phyloP scores from a whole-genome alignment of 1,140 invertebrate genomes.

The Luehdorfia chinensis region DNA sequence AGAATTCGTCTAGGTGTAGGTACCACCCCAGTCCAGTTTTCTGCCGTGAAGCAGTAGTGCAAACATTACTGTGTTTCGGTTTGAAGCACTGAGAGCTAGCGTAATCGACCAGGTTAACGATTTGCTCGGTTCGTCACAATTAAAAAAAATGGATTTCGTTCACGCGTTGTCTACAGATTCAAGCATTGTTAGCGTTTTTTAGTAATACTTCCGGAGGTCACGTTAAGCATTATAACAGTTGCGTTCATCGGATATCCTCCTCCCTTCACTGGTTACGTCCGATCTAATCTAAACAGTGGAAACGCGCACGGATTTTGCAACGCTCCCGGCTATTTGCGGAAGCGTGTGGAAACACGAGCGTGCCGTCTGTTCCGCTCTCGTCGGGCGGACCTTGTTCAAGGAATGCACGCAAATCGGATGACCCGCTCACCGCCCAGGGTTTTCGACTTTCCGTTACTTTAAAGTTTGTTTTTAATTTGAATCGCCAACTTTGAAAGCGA shows the following conservation, averaged over 20 bases:
- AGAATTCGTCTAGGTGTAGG: too few relatives aligned
- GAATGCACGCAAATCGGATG: conserved; percentile 1
- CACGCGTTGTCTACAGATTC: too few relatives aligned
- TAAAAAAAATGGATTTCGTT: too few relatives aligned
- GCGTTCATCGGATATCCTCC: conserved; percentile 9
- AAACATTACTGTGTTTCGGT: too few relatives aligned
- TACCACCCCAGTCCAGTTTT: too few relatives aligned
- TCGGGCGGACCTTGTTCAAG: background rate
- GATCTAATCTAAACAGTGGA: background rate
- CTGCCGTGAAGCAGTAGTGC: too few relatives aligned
- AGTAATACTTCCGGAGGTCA: background rate
- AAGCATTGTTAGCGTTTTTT: too few relatives aligned
- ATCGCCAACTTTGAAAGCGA: background rate
- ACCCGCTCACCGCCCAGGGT: background rate
- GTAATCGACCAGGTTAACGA: too few relatives aligned
- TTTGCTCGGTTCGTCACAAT: too few relatives aligned
- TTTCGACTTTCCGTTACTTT: conserved; percentile 2
- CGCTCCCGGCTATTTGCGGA: background rate
- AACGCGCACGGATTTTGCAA: conserved; percentile 1
- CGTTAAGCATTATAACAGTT: background rate
- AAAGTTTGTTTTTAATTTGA: background rate
- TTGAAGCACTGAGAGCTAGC: too few relatives aligned
- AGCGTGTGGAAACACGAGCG: conserved; percentile 2
- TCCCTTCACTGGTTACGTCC: conserved; percentile 1
- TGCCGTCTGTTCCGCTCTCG: too few relatives aligned